Evolutionary conservation across 2,797 vertebrate genomes (phyloP), one percentile per base, ranked within the genome.

Genomic region (Tenualosa ilisha): DNA sequence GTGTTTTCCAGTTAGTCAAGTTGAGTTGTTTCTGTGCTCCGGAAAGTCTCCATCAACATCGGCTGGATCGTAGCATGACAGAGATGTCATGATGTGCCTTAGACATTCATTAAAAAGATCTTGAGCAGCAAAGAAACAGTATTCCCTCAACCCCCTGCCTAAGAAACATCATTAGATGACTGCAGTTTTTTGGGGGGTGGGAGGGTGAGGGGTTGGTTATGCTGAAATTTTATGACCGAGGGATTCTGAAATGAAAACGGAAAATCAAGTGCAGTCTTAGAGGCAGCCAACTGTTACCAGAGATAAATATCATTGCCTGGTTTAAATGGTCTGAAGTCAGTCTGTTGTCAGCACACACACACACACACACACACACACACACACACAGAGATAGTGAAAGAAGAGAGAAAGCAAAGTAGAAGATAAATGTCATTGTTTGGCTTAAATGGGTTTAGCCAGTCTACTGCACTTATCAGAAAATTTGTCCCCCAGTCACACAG

Each of bases 391-490:
- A 46, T 8, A 46, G 72, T 79, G 26, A 37, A 46, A 79, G 20
- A 63, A 63, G 59, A 9, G 59, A 46, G 1, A 56, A 22, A 20
- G 53, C 13, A 54, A 54, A 54, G 17, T 13, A 54, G 50, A 72
- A 72, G 68, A 75, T 22, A 40, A 43, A 43, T 75, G 37, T 79
- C 40, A 46, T 46, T 79, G 37, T 63, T 63, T 63, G 17, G 37
- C 6, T 46, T 46, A 79, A 79, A 79, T 43, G 40, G 15, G 6
- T 46, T 22, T 46, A 79, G 37, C 11, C 72, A 79, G 20, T 79
- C 37, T 79, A 79, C 72, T 46, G 72, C 72, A 46, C 72, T 79
- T 79, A 75, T 75, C 72, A 79, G 72, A 37, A 46, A 79, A 46
- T 46, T n/a, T 79, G 72, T 22, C 15, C 40, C 40, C 22, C 72